Base-by-base conservation (phyloP, 2,797 vertebrate genomes). In the Poeciliopsis paucimaculata region DNA sequence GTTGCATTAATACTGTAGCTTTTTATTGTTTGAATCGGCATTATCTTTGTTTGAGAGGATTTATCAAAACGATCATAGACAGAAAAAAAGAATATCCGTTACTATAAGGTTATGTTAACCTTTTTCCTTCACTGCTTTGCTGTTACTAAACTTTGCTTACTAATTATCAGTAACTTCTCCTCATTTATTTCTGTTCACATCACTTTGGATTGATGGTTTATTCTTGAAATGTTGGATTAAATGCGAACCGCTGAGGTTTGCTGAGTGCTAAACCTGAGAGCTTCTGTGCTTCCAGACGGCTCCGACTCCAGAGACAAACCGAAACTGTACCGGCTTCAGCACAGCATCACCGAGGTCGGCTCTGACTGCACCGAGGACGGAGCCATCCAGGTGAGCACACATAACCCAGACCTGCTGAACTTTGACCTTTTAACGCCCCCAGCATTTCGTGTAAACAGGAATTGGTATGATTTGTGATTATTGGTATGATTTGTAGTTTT, bases 291-390 rank as follows among this genome's bases (percentile, higher is more conserved):
- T 88, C 1, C 91, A 99, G 98, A 99, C 79, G 98, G 98, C 2
- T 99, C 98, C 6, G 98, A 99, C 93, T 99, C 98, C 47, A 96
- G 98, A 89, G 98, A 99, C 92, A 99, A 99, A 93, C 98, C 98
- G 86, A 99, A 99, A 94, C 96, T 99, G n/a, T 99, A 99, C 92
- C 96, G 98, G 84, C 97, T 99, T 20, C 98, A 99, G 53, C 92
- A 97, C 88, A 99, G 97, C 80, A 96, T 99, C 85, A 99, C 98
- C 0, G 98, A 99, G 96, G 98, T 99, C 18, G 98, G 98, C 84
- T 98, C 97, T 0, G 98, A 99, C 89, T 97, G 96, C 86, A 94
- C 95, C 20, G 97, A 99, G 13, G 98, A 99, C 0, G 97, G 95
- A 85, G 97, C 97, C 72, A 98, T 99, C 85, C 98, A 99, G 97